Conservation (phyloP, 2,888 invertebrate species). For the Thumatha senex region DNA sequence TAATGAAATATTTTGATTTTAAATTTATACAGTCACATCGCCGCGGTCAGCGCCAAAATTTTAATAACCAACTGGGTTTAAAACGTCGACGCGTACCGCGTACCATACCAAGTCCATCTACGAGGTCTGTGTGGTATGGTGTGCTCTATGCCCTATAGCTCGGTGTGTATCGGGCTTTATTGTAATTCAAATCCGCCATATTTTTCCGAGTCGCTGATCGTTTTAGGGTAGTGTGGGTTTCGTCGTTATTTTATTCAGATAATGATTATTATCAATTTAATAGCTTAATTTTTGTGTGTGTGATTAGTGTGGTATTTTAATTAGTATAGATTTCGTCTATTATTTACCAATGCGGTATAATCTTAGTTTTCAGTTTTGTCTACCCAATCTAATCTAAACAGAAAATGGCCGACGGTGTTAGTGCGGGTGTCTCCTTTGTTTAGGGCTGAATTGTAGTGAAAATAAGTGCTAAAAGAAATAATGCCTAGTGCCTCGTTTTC, state of each 20-base stretch:
- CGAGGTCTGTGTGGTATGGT: too few species aligned
- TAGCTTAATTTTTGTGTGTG: conserved; percentile 63
- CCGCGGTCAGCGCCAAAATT: too few species aligned
- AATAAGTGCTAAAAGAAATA: conserved; percentile 84
- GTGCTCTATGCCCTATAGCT: too few species aligned
- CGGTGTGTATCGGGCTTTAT: too few species aligned
- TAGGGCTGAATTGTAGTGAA: conserved; percentile 84
- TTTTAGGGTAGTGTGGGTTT: conserved; percentile 69
- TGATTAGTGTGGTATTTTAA: conserved; percentile 65
- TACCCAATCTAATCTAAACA: conserved; percentile 85
- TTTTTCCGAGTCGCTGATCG: conserved; percentile 78
- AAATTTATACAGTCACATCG: too few species aligned
- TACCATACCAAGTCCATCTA: too few species aligned
- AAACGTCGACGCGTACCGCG: too few species aligned
- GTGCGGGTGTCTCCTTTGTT: conserved; percentile 93
- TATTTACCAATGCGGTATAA: conserved; percentile 63
- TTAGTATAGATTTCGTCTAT: conserved; percentile 47
- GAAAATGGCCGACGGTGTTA: conserved; percentile 93
- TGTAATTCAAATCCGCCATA: conserved; percentile 67
- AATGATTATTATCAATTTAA: conserved; percentile 73
- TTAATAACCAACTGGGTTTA: too few species aligned
- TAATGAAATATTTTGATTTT: too few species aligned
- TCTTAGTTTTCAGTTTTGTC: conserved; percentile 73
- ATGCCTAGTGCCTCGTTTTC: conserved; percentile 98
- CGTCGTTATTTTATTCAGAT: conserved; percentile 61